These are phyloP conservation scores for Festucalex cinctus DNA, from an alignment of 2,113 vertebrate genomes.

Conservation along the genomic window DNA sequence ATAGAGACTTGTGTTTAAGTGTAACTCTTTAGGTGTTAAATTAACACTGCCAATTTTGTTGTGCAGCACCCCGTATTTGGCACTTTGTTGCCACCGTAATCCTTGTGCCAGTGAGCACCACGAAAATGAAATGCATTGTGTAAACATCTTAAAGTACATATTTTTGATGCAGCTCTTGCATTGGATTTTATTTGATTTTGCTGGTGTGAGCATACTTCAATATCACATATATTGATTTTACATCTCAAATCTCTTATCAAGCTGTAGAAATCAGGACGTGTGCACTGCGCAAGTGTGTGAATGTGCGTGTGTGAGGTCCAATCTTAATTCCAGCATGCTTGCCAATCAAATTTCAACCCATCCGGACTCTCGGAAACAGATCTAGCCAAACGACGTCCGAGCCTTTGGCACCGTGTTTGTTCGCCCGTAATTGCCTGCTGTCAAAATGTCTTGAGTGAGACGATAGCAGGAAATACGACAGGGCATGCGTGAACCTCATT, in stretches of 20 bases:
- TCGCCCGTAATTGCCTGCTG: constrained; percentile 69
- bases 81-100: too few species aligned
- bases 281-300: neutral
- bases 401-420: constrained; percentile 48
- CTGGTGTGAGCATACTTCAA: neutral
- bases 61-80: too few species aligned
- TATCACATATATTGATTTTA: neutral
- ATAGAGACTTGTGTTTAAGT: too few species aligned
- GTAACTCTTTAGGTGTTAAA: too few species aligned
- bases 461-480: constrained; percentile 71
- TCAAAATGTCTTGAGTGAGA: constrained; percentile 69
- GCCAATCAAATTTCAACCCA: constrained; percentile 45
- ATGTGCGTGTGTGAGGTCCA: constrained; percentile 9
- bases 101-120: neutral
- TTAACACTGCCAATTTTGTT: too few species aligned
- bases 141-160: neutral
- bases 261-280: neutral
- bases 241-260: neutral
- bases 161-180: neutral
- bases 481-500: constrained; percentile 69
- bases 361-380: constrained; percentile 49
- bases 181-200: neutral
- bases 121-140: neutral
- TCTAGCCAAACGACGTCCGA: constrained; percentile 31
- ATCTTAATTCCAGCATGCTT: constrained; percentile 44